Evolutionary conservation across 2,888 invertebrate species (phyloP), one percentile per base, ranked within the genome.

Genomic region (Candidula unifasciata): DNA sequence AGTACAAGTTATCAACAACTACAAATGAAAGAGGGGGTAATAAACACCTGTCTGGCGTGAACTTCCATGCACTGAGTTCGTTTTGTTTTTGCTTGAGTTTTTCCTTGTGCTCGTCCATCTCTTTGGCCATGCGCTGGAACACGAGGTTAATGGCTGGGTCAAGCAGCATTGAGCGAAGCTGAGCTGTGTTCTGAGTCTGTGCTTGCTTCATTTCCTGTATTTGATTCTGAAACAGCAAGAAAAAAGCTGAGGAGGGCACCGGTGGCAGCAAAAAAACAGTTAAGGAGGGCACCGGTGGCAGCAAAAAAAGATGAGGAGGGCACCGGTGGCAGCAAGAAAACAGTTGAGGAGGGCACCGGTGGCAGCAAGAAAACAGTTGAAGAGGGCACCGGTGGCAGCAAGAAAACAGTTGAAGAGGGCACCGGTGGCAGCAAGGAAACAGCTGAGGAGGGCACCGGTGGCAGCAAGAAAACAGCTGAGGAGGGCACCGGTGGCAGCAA

Each of bases 21-120:
- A 82, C 54, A 66, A 82, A 76, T 82, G 78, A 83, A 84, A 76
- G 57, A 73, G 71, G 73, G 84, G 66, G 82, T 84, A 87, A 90
- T 90, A 90, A 87, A 91, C 93, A 96, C 96, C 96, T 98, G 94
- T 99, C 99, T n/a, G 99, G 98, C 24, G 99, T 99, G 94, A 99
- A 99, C 94, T 99, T 99, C 98, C 99, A 99, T 3, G 99, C 99
- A 83, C 97, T 97, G 74, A 99, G 95, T 95, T 99, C 99, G 94
- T 97, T 98, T 94, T 99, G 99, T 30, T 98, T 98, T 94, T 99
- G 98, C 93, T 99, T 98, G 89, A 98, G 95, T 93, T 97, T 96
- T 82, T 97, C 96, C 93, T 97, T 97, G 33, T 97, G 97, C 80
- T 96, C 96, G 85, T 97, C 96, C 87, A 99, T 95, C 94, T 99